phyloP scores from a whole-genome alignment of 2,113 vertebrate genomes.

The Muntiacus reevesi region DNA sequence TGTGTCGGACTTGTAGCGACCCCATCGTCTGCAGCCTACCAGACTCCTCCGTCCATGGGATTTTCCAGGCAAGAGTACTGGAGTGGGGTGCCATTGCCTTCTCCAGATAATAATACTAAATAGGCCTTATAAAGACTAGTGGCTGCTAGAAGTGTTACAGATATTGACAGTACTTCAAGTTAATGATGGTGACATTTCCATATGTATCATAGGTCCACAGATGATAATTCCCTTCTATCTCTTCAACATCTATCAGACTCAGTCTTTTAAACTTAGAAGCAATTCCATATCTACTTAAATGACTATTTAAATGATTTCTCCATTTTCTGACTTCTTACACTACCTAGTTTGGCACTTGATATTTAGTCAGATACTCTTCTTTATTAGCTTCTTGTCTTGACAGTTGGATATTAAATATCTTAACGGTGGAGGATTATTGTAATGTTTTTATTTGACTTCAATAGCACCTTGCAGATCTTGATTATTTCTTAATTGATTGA shows the following conservation, averaged over 20 bases:
- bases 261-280: neutral
- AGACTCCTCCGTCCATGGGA: too few relatives aligned
- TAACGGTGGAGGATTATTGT: neutral
- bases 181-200: neutral
- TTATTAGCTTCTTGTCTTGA: neutral
- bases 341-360: neutral
- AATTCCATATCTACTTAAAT: neutral
- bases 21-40: too few relatives aligned
- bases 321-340: neutral
- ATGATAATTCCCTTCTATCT: neutral
- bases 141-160: neutral
- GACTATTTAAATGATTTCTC: neutral
- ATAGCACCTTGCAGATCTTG: neutral
- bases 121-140: neutral
- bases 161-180: neutral
- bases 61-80: too few relatives aligned
- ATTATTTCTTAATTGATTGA: slow-evolving; percentile 12
- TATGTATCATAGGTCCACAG: neutral
- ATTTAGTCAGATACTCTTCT: neutral
- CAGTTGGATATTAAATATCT: neutral
- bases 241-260: neutral
- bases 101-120: neutral
- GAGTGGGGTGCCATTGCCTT: too few relatives aligned
- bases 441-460: slow-evolving; percentile 17
- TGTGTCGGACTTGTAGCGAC: too few relatives aligned